Base-by-base conservation (phyloP, 1,140 invertebrate species). In the Heliconius melpomene region DNA sequence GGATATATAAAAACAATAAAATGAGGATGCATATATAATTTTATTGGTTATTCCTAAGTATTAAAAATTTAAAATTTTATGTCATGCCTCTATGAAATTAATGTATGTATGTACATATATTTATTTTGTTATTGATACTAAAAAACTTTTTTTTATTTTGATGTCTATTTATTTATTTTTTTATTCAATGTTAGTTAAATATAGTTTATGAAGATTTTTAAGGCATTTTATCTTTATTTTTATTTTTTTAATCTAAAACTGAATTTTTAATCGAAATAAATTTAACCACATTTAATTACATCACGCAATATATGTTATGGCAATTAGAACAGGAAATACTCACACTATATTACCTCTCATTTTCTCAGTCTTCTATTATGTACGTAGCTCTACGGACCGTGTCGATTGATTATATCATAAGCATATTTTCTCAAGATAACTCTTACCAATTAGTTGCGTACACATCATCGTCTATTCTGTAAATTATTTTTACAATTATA, bases 371-470 rank as follows among this genome's bases (percentile, higher is more conserved):
- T 75, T n/a, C 79, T 72, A 75, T 78, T 80, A 80, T 40, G 74
- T 77, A 77, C 74, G 40, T 75, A 26, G 26, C 23, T 66, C 60
- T 66, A 66, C 60, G 60, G 60, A 66, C 60, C 60, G 60, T 79
- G 79, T 82, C 80, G 79, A 84, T 82, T 82, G 80, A 85, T 85
- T 83, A 74, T 78, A 83, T 82, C 84, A 80, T 77, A 78, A 75
- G 79, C 77, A 74, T 72, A 80, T 72, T 57, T 83, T 83, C 80
- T 72, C 84, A 83, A 83, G 80, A 83, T 81, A 72, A 83, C 72
- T 79, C 73, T 72, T 77, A 77, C 70, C 79, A 83, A 85, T 83
- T 83, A 85, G 80, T 80, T 76, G 23, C 79, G 77, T 82, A 79
- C 75, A 75, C 71, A n/a, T 72, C 71, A 40, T 72, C 71, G 6